These are phyloP conservation scores for Drosophila quadrilineata DNA, from an alignment of 1,140 invertebrate species.

Conservation along the genomic window DNA sequence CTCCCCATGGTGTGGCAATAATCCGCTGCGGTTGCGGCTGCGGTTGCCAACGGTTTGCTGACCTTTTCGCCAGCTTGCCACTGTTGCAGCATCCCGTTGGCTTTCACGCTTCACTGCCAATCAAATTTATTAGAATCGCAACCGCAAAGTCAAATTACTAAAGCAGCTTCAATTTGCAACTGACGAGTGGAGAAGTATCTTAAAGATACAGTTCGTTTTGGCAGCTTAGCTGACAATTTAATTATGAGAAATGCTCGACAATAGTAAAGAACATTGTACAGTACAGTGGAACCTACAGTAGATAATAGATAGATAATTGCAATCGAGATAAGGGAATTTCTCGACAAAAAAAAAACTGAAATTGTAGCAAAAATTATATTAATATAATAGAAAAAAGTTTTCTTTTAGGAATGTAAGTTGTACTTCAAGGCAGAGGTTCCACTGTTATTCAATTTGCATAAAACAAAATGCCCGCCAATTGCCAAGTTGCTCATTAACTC, in stretches of 20 bases:
- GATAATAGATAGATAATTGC: too few species aligned
- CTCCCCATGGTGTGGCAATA: neutral
- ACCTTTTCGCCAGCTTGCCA: constrained; percentile 31
- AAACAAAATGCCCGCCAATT: constrained; percentile 10
- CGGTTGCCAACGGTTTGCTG: constrained; percentile 24
- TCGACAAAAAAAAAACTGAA: too few species aligned
- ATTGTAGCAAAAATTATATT: too few species aligned
- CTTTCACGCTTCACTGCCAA: constrained; percentile 58
- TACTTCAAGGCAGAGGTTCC: constrained; percentile 11
- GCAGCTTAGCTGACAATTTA: constrained; percentile 19
- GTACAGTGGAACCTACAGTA: too few species aligned
- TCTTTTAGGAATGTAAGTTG: too few species aligned
- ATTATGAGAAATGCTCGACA: constrained; percentile 28
- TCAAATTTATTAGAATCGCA: constrained; percentile 53
- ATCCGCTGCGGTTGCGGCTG: constrained; percentile 1
- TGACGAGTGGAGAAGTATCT: too few species aligned
- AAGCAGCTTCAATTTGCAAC: too few species aligned
- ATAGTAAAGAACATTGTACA: too few species aligned
- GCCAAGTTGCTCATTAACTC: constrained; percentile 27
- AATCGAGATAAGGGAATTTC: too few species aligned
- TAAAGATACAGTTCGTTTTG: too few species aligned
- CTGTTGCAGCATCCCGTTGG: constrained; percentile 23
- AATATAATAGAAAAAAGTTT: too few species aligned
- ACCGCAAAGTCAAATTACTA: constrained; percentile 38
- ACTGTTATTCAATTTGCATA: constrained; percentile 32